Conservation (phyloP, 2,113 vertebrate species). For the Apeltes quadracus region DNA sequence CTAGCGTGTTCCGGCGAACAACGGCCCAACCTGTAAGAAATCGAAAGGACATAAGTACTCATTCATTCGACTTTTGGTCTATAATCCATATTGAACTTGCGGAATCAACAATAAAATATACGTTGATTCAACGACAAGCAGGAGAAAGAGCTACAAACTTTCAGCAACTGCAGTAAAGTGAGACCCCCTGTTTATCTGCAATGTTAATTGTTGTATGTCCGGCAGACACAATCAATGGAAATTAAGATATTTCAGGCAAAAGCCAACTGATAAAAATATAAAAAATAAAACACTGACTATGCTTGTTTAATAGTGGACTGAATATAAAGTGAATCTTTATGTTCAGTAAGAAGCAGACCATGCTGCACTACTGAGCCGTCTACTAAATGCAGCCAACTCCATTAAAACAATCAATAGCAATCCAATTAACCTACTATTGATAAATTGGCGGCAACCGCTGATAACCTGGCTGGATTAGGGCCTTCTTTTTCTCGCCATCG, state of each 20-base stretch:
- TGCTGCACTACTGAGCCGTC: slow-evolving; percentile 1
- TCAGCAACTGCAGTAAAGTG: no score
- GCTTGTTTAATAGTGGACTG: not conserved
- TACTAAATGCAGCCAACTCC: not conserved
- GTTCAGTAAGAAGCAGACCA: not conserved
- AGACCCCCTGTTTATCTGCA: not conserved
- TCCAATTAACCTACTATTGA: slow-evolving; percentile 54
- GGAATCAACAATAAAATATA: no score
- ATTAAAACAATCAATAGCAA: slow-evolving; percentile 36
- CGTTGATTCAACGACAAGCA: no score
- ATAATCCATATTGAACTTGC: no score
- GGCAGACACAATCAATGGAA: no score
- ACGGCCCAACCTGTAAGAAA: no score
- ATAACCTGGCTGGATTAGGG: slow-evolving; percentile 32
- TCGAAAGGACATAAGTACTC: no score
- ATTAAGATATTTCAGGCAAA: not conserved
- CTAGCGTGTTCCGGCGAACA: no score
- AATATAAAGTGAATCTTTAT: no score
- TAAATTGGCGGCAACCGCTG: slow-evolving; percentile 17
- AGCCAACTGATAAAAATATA: not conserved
- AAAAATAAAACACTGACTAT: no score
- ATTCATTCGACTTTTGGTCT: no score
- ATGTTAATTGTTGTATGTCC: not conserved
- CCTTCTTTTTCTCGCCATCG: slow-evolving; percentile 7
- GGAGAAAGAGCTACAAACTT: no score